A percentile compares a stretch with the other conserved stretches of the same genome.
These are phyloP conservation scores for Vulpes vulpes DNA, from an alignment of 2,113 vertebrate species.

Conservation along the genomic window DNA sequence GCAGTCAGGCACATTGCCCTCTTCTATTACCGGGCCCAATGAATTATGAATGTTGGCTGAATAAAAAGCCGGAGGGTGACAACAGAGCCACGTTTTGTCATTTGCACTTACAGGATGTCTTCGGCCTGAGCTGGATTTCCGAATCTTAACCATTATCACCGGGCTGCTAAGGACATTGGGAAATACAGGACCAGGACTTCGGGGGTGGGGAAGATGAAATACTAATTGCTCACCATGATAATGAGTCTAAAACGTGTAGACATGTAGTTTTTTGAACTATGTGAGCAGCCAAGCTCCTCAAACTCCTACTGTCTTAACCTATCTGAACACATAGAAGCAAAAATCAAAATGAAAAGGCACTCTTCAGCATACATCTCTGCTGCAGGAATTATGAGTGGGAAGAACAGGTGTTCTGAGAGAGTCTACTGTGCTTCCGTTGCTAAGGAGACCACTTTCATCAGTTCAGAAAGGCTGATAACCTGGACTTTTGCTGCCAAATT, in stretches of 20 bases:
- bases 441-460: slow-evolving; percentile 86
- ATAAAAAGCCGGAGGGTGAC: slow-evolving; percentile 83
- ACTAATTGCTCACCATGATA: slow-evolving; percentile 65
- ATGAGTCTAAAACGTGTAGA: slow-evolving; percentile 38
- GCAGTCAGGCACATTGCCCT: slow-evolving; percentile 77
- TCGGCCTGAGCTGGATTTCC: slow-evolving; percentile 65
- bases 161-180: slow-evolving; percentile 64
- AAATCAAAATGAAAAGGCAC: slow-evolving; percentile 71
- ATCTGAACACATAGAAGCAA: slow-evolving; percentile 41
- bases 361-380: slow-evolving; percentile 72
- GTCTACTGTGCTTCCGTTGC: slow-evolving; percentile 84
- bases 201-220: neutral
- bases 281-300: slow-evolving; percentile 14
- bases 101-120: slow-evolving; percentile 78
- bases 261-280: neutral
- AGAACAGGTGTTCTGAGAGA: slow-evolving; percentile 83
- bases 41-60: slow-evolving; percentile 87
- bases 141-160: slow-evolving; percentile 69
- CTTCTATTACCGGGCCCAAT: slow-evolving; percentile 81
- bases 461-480: slow-evolving; percentile 78
- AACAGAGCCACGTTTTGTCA: slow-evolving; percentile 74
- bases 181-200: slow-evolving; percentile 50
- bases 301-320: slow-evolving; percentile 32
- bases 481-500: slow-evolving; percentile 76
- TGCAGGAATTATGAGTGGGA: slow-evolving; percentile 80